These are phyloP conservation scores for Triplophysa dalaica DNA, from an alignment of 2,113 vertebrate genomes.

Conservation along the genomic window DNA sequence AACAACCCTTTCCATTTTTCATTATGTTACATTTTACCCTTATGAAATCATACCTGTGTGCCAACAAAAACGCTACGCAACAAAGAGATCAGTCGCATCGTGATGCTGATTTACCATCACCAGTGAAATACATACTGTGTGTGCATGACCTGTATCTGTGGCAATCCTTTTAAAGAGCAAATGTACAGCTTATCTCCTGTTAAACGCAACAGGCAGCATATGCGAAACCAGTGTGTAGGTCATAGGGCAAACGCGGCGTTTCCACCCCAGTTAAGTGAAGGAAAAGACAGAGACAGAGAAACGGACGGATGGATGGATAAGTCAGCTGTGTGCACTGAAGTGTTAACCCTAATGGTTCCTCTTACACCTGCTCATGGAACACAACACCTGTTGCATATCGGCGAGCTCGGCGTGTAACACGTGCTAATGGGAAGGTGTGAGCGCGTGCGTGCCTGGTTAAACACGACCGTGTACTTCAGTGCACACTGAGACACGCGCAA, in stretches of 20 bases:
- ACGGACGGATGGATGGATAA: conserved; percentile 35
- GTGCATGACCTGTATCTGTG: too few relatives aligned
- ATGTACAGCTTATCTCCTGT: too few relatives aligned
- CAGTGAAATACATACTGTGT: too few relatives aligned
- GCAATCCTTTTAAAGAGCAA: too few relatives aligned
- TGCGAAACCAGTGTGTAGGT: conserved; percentile 27
- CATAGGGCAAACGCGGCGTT: conserved; percentile 34
- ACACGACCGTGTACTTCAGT: conserved; percentile 25
- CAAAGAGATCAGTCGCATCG: too few relatives aligned
- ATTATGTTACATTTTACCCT: too few relatives aligned
- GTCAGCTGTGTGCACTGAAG: conserved; percentile 48
- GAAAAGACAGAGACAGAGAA: conserved; percentile 18
- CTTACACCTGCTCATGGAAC: conserved; percentile 48
- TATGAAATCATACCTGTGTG: too few relatives aligned
- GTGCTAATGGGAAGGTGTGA: conserved; percentile 41
- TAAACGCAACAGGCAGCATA: neutral
- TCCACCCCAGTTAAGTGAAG: conserved; percentile 41
- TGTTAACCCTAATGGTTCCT: conserved; percentile 53
- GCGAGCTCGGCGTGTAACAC: conserved; percentile 30
- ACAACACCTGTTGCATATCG: conserved; percentile 53
- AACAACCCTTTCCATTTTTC: too few relatives aligned
- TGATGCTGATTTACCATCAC: too few relatives aligned
- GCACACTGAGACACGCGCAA: conserved; percentile 28
- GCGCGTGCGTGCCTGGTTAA: conserved; percentile 26
- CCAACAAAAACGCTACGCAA: too few relatives aligned